Conservation (phyloP, 2,888 invertebrate genomes). For the Lasioglossum villosulum region DNA sequence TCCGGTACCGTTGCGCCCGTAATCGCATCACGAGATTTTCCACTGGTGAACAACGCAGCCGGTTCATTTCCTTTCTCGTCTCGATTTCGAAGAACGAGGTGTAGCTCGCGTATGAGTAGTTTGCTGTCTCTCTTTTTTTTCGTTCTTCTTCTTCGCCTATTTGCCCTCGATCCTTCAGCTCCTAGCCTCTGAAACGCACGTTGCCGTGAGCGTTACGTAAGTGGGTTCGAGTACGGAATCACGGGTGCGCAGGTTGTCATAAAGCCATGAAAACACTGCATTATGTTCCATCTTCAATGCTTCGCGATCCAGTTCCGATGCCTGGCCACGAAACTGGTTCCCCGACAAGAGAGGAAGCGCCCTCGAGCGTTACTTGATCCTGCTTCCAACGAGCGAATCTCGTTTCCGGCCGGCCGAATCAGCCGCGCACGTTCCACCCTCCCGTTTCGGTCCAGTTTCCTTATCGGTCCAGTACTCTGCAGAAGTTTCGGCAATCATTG, state of each 20-base stretch:
- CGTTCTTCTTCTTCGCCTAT: not conserved
- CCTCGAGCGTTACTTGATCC: slow-evolving; percentile 36
- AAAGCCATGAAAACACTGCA: slow-evolving; percentile 43
- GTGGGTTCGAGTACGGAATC: slow-evolving; percentile 28
- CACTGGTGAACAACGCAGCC: slow-evolving; percentile 27
- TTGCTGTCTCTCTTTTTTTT: slow-evolving; percentile 15
- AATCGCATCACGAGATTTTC: slow-evolving; percentile 38
- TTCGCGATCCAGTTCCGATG: slow-evolving; percentile 42
- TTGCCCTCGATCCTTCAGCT: not conserved
- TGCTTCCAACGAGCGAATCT: slow-evolving; percentile 14
- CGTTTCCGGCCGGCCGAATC: slow-evolving; percentile 26
- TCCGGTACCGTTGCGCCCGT: not conserved
- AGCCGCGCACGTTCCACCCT: not conserved
- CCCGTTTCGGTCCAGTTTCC: slow-evolving; percentile 19
- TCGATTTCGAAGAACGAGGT: slow-evolving; percentile 61
- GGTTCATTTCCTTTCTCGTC: slow-evolving; percentile 67
- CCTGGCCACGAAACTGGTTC: slow-evolving; percentile 35
- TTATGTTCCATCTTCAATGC: slow-evolving; percentile 20
- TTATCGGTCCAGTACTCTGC: not conserved
- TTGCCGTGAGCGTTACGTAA: slow-evolving; percentile 41
- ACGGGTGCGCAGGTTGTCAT: slow-evolving; percentile 38
- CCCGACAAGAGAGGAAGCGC: slow-evolving; percentile 30
- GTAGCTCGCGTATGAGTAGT: slow-evolving; percentile 34
- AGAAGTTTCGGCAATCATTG: not conserved
- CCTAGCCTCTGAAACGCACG: slow-evolving; percentile 23